Conservation (phyloP, 2,113 vertebrate species). For the Oenanthe oenanthe region DNA sequence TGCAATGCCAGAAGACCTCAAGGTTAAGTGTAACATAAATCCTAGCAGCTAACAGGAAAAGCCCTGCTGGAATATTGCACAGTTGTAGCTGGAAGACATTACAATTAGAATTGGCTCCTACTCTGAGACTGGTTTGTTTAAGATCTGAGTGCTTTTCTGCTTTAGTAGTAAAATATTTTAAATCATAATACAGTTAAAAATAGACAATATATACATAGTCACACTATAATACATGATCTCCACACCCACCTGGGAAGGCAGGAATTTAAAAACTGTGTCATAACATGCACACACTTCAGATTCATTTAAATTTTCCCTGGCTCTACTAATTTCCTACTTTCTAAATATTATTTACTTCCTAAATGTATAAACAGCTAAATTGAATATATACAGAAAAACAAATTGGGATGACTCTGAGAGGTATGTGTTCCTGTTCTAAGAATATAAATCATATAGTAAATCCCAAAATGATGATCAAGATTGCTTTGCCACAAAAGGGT, state of each 20-base stretch:
- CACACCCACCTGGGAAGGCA: neutral
- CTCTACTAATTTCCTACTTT: neutral
- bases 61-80: neutral
- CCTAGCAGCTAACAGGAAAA: neutral
- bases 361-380: neutral
- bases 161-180: neutral
- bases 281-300: neutral
- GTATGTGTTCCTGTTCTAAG: neutral
- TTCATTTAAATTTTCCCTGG: neutral
- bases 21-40: neutral
- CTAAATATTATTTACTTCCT: neutral
- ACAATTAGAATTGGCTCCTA: neutral
- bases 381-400: neutral
- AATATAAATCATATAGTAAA: neutral
- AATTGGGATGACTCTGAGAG: neutral
- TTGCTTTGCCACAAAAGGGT: accelerated
- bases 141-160: neutral
- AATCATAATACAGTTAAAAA: neutral
- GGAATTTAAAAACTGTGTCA: neutral
- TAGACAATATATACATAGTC: neutral
- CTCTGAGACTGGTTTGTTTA: neutral
- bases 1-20: neutral
- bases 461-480: neutral
- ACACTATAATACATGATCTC: neutral
- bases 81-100: neutral